Percentiles rank a stretch among this genome's conserved stretches.
Conservation (phyloP, 1,140 invertebrate species). For the Euwallacea fornicatus region DNA sequence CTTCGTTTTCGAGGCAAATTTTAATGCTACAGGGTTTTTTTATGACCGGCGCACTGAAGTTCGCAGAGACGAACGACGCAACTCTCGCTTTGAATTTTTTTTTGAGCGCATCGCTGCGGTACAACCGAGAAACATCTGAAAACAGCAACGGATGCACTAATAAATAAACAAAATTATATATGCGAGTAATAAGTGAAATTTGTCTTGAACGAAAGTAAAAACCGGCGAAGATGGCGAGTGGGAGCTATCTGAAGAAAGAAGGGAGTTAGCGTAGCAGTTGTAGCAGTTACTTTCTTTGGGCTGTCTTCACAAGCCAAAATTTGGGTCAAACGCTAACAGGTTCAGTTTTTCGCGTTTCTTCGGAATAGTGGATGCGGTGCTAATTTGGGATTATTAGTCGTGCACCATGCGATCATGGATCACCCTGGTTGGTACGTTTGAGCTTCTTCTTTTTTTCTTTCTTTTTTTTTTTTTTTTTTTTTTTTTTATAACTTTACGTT, state of each 20-base stretch:
- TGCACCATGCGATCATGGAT: conserved; percentile 47
- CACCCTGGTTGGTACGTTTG: conserved; percentile 41
- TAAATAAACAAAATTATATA: conserved; percentile 34
- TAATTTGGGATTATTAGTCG: conserved; percentile 32
- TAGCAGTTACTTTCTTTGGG: conserved; percentile 50
- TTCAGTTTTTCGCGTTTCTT: conserved; percentile 41
- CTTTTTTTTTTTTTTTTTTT: too few species aligned
- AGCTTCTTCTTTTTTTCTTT: too few species aligned
- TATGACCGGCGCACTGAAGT: too few species aligned
- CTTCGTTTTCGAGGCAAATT: too few species aligned
- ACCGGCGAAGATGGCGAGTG: conserved; percentile 45
- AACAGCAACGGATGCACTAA: conserved; percentile 25
- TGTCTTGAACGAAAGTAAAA: conserved; percentile 51
- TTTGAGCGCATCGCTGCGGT: neutral
- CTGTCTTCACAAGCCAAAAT: conserved; percentile 48
- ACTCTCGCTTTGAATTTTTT: too few species aligned
- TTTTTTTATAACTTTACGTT: too few species aligned
- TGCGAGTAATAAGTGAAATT: conserved; percentile 47
- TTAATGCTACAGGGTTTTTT: too few species aligned
- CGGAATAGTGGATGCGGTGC: conserved; percentile 41
- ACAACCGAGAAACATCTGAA: neutral
- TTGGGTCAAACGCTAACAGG: conserved; percentile 49
- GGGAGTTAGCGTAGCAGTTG: conserved; percentile 45
- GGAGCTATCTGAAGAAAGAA: conserved; percentile 50
- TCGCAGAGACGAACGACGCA: too few species aligned